Base-by-base conservation (phyloP, 2,797 vertebrate species). In the Enteromius thamalakanensis region DNA sequence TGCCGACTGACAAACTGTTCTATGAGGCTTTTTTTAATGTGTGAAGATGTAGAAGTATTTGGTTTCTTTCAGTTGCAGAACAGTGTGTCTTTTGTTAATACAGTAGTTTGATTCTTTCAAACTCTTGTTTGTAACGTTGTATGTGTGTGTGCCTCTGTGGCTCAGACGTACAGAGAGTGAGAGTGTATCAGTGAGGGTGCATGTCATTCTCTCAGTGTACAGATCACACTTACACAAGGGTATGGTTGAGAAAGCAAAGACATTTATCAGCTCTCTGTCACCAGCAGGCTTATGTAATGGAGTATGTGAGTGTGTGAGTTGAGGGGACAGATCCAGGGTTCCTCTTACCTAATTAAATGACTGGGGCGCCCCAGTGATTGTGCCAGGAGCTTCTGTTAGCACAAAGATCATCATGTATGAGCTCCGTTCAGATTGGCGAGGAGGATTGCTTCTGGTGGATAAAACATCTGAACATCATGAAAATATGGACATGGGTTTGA, bases 271-370 rank as follows among this genome's bases (percentile, higher is more conserved):
- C 67, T 34, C 37, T 47, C 68, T 62, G 69, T 72, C 68, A 49
- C 47, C 55, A 72, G 34, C 14, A 6, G 40, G 69, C 42, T 81
- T 81, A 81, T 10, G 69, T 81, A 81, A 62, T 81, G 19, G 26
- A 71, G 49, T 42, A 42, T 80, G 40, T 34, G 53, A 62, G 53
- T 23, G 26, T 80, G 53, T 2, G 3, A 60, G 79, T n/a, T 5
- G 40, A 81, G 55, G 68, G 40, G 55, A 72, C 70, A 64, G 42
- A 64, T 74, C 80, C 42, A 49, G 40, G 26, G 55, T 72, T 81
- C 6, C 45, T 71, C 26, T 74, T 49, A 23, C 55, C 62, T 64
- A 74, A 81, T 32, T 62, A 51, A 81, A 81, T 15, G 42, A 64
- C 58, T 40, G 12, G 53, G 80, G 32, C 40, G 62, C 68, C 68